These are phyloP conservation scores for Chaetops frenatus DNA, from an alignment of 2,113 vertebrate species.

Conservation along the genomic window DNA sequence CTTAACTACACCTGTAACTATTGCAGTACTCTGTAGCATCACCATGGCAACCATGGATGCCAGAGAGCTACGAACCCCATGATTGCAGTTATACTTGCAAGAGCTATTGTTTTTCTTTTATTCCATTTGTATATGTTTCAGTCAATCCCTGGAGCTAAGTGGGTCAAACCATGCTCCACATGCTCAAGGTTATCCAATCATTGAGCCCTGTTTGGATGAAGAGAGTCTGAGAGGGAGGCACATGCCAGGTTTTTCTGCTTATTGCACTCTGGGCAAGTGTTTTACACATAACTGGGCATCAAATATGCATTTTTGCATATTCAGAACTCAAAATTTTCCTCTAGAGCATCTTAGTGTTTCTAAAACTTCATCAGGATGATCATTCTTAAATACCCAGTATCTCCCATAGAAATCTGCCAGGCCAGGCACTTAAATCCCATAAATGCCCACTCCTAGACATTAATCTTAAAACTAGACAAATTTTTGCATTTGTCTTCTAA, in stretches of 20 bases:
- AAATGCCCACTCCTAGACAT: not conserved
- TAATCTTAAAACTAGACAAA: not conserved
- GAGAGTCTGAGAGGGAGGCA: not conserved
- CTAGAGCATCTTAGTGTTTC: not conserved
- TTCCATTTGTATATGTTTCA: not conserved
- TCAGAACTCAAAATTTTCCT: not conserved
- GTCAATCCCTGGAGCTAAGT: not conserved
- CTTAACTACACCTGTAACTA: not conserved
- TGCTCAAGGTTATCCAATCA: accelerated
- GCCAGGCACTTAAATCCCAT: not conserved
- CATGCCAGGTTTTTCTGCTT: not conserved
- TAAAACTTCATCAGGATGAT: not conserved
- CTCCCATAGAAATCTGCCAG: not conserved
- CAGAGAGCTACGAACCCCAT: not conserved
- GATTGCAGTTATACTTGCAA: not conserved
- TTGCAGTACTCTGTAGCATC: not conserved
- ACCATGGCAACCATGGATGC: not conserved
- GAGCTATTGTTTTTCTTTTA: not conserved
- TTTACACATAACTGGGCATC: not conserved
- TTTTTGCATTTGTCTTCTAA: not conserved
- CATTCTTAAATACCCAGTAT: not conserved
- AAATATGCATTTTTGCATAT: not conserved
- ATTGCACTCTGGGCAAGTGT: not conserved
- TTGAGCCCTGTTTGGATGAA: not conserved
- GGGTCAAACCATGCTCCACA: not conserved